Base-by-base conservation (phyloP, 2,797 vertebrate species). In the Spinus olivaceus region DNA sequence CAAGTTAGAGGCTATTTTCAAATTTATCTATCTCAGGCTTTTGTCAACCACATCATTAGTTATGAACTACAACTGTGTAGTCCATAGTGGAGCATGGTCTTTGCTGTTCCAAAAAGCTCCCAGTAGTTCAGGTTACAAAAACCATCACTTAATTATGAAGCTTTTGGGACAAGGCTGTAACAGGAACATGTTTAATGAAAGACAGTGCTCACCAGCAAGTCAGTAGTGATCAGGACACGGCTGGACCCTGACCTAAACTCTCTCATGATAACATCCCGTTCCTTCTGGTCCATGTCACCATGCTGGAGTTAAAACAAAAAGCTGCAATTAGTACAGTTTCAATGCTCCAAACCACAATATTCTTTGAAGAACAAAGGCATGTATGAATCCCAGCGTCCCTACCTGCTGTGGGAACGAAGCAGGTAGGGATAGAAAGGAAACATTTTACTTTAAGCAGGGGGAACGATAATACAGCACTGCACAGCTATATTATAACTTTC, bases 221-320 rank as follows among this genome's bases (percentile, higher is more conserved):
- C 99, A 94, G 99, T 99, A 72, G 99, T 99, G 97, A 99, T 99
- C 97, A 99, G 97, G 92, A 99, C 99, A 95, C 99, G 97, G 96
- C 99, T 99, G 24, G 99, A 99, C 64, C 99, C 99, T 47, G 99
- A 99, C 67, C 99, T 97, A 4, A 99, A 99, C 97, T 99, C 99
- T 49, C 99, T 98, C 99, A 99, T 99, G 95, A 99, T 99, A 91
- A 99, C 98, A 89, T 99, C 99, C 70, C 99, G 98, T 86, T 99
- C 99, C 96, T 99, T 99, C 98, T 99, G 99, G 96, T 99, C 99
- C 99, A 99, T 99, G 86, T 99, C 99, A 66, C 99, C 99, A 91
- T 99, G 99, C 99, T 99, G 97, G 5, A 54, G 16, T 57, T 16
- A 5, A 33, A 46, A 91, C 15, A 42, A 8, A 67, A 94, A 74